Evolutionary conservation across 2,113 vertebrate species (phyloP).

Genomic region (Caracal caracal): DNA sequence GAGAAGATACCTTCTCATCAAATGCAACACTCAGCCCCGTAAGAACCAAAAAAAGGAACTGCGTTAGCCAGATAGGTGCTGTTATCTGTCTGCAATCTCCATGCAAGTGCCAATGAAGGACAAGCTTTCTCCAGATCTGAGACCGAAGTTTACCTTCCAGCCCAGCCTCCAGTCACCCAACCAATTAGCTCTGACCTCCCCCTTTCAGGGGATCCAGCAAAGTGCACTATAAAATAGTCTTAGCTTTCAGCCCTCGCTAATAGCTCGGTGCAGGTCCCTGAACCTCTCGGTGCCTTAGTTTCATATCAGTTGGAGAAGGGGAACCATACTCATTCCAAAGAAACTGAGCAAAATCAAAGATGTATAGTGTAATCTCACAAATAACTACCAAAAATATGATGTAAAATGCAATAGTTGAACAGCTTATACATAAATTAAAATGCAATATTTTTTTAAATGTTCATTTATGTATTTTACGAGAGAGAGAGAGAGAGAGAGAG

Average conservation of each 20-base stretch:
- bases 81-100: not conserved
- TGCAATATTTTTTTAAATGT: not conserved
- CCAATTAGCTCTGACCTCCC: not conserved
- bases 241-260: not conserved
- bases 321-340: not conserved
- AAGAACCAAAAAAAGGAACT: not conserved
- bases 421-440: not conserved
- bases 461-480: too few relatives aligned
- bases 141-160: not conserved
- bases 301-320: not conserved
- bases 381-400: not conserved
- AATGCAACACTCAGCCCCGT: not conserved
- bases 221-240: not conserved
- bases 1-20: not conserved
- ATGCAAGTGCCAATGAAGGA: not conserved
- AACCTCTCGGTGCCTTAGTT: not conserved
- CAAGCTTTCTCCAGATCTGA: not conserved
- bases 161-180: not conserved
- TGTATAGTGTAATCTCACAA: not conserved
- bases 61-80: not conserved
- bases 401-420: not conserved
- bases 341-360: not conserved
- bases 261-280: too few relatives aligned
- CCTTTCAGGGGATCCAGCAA: not conserved
- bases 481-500: too few relatives aligned